Evolutionary conservation across 2,113 vertebrate species (phyloP), one percentile per base, ranked within the genome.

Genomic region (Apteryx mantelli): DNA sequence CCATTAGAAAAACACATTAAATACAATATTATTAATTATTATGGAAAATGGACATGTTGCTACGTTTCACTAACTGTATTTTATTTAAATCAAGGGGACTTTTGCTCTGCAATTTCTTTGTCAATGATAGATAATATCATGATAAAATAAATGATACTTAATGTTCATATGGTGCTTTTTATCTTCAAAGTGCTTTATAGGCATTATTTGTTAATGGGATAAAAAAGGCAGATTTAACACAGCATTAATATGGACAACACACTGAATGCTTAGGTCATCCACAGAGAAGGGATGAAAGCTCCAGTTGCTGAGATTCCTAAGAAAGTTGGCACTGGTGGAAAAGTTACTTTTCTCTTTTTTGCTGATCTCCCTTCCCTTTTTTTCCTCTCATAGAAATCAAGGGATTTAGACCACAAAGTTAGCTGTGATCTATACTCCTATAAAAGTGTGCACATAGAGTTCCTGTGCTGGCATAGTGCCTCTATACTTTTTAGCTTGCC

Each of bases 401-500:
- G 36, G 22, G 28, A 28, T 73, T 90, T 48, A 40, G 22, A 66
- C 34, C 2, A 1, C 44, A 82, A 76, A 87, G 8, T 5, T 26
- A 46, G 5, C 7, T n/a, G 60, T 53, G 34, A 7, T 44, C 28
- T 77, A 2, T 3, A 74, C 6, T 12, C 15, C 7, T 14, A 9
- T 2, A 22, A 36, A 91, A 16, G 28, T 40, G 7, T 50, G 19
- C 25, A 53, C 1, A 2, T 60, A 25, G 85, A 77, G 3, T 25
- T 26, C 40, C 65, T 46, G 2, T n/a, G 61, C 34, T 64, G 56
- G 22, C 8, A n/a, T 0, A 0, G 12, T 68, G 20, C 13, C 38
- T 7, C 30, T 87, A 8, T 21, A 25, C 7, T 89, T 52, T 50
- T 86, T 21, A 80, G 38, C 55, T 50, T 82, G 36, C 24, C 40